phyloP scores from a whole-genome alignment of 2,113 vertebrate genomes.

The Pollimyrus isidori region DNA sequence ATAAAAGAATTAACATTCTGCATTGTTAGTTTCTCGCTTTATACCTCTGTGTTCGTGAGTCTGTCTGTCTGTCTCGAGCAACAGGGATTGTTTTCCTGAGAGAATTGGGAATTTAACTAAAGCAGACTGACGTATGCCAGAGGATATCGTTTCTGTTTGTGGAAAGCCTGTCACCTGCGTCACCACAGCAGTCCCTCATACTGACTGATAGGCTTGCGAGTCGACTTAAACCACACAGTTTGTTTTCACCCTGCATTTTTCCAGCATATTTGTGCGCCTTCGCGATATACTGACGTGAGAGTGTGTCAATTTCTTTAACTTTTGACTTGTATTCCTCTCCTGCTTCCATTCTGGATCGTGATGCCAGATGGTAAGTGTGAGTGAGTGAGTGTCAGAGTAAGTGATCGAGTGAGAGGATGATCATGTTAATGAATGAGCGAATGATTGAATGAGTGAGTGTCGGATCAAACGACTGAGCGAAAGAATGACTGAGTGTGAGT shows the following conservation, averaged over 20 bases:
- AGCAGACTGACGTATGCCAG: not conserved
- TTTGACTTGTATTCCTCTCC: conserved; percentile 45
- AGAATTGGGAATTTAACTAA: not conserved
- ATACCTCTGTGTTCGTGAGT: not conserved
- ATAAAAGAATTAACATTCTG: not conserved
- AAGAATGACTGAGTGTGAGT: not conserved
- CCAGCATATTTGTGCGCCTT: not conserved
- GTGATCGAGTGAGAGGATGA: not conserved
- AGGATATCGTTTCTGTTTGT: not conserved
- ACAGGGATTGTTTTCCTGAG: not conserved
- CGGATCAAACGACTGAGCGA: not conserved
- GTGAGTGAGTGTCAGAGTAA: not conserved
- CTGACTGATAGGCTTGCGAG: not conserved
- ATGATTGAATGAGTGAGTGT: not conserved
- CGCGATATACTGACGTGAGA: not conserved
- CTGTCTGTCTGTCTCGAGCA: not conserved
- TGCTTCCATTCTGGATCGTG: conserved; percentile 35
- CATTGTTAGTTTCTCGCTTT: not conserved
- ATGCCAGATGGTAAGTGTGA: conserved; percentile 68
- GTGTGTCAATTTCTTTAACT: not conserved
- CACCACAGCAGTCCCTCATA: not conserved
- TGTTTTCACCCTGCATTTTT: not conserved
- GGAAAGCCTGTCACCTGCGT: not conserved
- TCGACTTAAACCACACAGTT: not conserved
- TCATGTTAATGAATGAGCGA: not conserved